phyloP scores from a whole-genome alignment of 2,797 vertebrate species.

The Momotus momota region DNA sequence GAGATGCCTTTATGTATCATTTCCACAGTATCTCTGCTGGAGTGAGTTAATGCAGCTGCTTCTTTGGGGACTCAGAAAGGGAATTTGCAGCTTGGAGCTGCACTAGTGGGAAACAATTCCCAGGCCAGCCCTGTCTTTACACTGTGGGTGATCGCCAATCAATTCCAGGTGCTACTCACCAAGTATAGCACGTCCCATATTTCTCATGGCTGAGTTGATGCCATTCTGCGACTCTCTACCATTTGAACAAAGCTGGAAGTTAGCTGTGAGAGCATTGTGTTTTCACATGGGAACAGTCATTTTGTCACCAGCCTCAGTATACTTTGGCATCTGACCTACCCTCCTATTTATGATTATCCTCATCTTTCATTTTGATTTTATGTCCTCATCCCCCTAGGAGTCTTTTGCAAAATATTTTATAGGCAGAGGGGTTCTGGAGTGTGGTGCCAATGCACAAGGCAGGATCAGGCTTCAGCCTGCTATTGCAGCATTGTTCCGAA shows the following conservation, averaged over 20 bases:
- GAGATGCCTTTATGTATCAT: neutral
- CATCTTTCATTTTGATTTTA: neutral
- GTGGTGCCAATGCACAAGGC: neutral
- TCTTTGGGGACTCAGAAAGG: neutral
- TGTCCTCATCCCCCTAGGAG: neutral
- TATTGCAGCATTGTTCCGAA: neutral
- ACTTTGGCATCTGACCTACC: neutral
- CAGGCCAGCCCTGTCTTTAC: neutral
- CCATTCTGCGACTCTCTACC: slow-evolving; percentile 19
- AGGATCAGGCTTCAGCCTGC: neutral
- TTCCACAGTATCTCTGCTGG: neutral
- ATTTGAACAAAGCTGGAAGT: slow-evolving; percentile 27
- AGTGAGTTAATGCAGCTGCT: neutral
- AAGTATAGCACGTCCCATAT: slow-evolving; percentile 13
- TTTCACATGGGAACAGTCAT: slow-evolving; percentile 30
- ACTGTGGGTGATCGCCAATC: neutral
- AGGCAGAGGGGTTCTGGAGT: neutral
- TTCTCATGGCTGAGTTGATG: slow-evolving; percentile 31
- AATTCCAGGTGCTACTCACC: slow-evolving; percentile 33
- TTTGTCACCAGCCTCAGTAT: slow-evolving; percentile 17
- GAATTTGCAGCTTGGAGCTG: neutral
- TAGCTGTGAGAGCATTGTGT: neutral
- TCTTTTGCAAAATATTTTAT: neutral
- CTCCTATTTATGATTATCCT: slow-evolving; percentile 16
- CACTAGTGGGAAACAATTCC: neutral